A percentile compares a stretch with the other conserved stretches of the same genome.
phyloP scores from a whole-genome alignment of 2,113 vertebrate species.

The Trachemys scripta region DNA sequence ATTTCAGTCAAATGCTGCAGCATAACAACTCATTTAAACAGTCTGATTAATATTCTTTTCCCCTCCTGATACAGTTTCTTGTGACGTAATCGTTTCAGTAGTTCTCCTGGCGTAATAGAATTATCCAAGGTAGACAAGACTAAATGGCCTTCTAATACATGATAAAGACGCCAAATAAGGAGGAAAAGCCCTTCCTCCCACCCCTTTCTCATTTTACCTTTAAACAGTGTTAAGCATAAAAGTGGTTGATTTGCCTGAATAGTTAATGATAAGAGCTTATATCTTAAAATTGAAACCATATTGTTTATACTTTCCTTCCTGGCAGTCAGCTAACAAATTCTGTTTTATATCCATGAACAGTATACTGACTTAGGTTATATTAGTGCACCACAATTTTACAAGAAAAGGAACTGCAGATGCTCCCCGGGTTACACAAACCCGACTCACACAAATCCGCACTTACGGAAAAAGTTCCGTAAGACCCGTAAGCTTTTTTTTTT shows the following conservation, averaged over 20 bases:
- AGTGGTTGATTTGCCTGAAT: neutral
- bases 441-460: no score
- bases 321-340: neutral
- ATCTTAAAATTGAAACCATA: neutral
- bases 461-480: no score
- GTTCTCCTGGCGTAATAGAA: neutral
- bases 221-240: neutral
- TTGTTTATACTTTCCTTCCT: neutral
- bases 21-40: neutral
- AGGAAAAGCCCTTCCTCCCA: neutral
- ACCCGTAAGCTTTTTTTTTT: no score
- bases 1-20: neutral
- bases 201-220: neutral
- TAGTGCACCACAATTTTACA: neutral
- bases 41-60: neutral
- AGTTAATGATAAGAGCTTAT: neutral
- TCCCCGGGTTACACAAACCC: no score
- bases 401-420: neutral
- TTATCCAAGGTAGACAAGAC: neutral
- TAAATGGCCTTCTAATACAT: neutral
- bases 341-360: neutral
- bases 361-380: neutral
- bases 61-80: neutral
- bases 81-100: neutral
- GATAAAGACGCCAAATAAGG: neutral